A percentile compares a stretch with the other conserved stretches of the same genome.
Evolutionary conservation across 2,113 vertebrate genomes (phyloP).

Genomic region (Dasyprocta punctata): DNA sequence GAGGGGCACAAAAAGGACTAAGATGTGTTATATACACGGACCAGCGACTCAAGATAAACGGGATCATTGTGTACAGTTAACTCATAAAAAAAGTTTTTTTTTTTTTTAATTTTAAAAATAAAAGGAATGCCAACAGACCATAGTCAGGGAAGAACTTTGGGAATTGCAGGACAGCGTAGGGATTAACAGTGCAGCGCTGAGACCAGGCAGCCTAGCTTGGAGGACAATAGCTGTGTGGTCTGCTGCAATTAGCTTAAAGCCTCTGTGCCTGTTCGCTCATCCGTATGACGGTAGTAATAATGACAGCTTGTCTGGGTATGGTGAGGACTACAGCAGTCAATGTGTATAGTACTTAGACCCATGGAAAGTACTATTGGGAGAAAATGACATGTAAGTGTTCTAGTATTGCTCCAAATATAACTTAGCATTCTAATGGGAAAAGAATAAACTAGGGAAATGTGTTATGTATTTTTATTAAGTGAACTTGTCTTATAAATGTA

Average conservation of each 20-base stretch:
- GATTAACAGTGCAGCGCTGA: background rate
- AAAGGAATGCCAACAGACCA: background rate
- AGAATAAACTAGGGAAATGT: background rate
- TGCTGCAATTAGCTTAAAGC: background rate
- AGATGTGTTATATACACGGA: background rate
- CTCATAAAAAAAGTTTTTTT: background rate
- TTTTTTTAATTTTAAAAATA: background rate
- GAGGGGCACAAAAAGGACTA: background rate
- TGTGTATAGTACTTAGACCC: background rate
- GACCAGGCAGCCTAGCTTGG: background rate
- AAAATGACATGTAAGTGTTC: conserved; percentile 10
- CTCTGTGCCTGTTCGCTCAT: background rate
- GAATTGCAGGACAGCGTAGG: background rate
- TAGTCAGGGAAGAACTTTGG: background rate
- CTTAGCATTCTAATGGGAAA: background rate
- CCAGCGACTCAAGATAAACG: background rate
- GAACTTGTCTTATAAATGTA: background rate
- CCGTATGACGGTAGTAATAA: background rate
- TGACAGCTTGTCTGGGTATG: background rate
- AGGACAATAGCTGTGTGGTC: background rate
- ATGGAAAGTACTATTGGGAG: background rate
- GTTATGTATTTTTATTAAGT: background rate
- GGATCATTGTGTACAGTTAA: background rate
- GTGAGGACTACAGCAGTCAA: background rate
- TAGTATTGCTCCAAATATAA: background rate